Base-by-base conservation (phyloP, 2,888 invertebrate species). In the Eupithecia inturbata region DNA sequence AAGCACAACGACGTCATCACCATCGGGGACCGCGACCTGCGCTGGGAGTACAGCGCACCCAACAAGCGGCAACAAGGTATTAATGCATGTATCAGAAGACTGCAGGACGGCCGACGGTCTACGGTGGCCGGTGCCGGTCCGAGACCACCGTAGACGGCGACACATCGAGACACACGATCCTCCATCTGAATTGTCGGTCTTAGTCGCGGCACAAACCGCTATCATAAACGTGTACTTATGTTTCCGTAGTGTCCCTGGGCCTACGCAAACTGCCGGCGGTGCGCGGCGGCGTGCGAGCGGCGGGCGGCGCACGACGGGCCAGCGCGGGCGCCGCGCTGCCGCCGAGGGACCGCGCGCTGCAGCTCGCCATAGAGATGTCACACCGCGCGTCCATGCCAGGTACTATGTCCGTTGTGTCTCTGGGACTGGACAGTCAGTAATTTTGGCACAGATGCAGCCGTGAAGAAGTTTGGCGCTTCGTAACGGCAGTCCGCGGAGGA, bases 11-110 rank as follows among this genome's bases (percentile, higher is more conserved):
- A 95, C 85, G 80, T 88, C 74, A 85, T 95, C 76, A 77, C 85
- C 26, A 79, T 94, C 60, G 93, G 91, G 45, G 91, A 87, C 6
- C 88, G 93, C 1, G 73, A 77, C 0, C 86, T 95, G 81, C 91
- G 94, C 82, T 95, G 95, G 95, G 91, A 93, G 79, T 94, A 94
- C 83, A 71, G 73, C n/a, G 79, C 80, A 19, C 84, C 87, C 31
- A 64, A 16, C 12, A 63, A 31, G 60, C 69, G 74, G 33, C 74
- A 70, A 0, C 74, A 68, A 78, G 80, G 82, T 64, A 63, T n/a
- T 7, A 7, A 45, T 9, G 1, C n/a, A 45, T 45, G 6, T 19
- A 16, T 19, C 45, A 19, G 16, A 19, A 45, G 5, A 45, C 45
- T 19, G 19, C 45, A 45, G 41, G 36, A 36, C 36, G 9, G n/a